Base-by-base conservation (phyloP, 2,888 invertebrate species). In the Eilema sororculum region DNA sequence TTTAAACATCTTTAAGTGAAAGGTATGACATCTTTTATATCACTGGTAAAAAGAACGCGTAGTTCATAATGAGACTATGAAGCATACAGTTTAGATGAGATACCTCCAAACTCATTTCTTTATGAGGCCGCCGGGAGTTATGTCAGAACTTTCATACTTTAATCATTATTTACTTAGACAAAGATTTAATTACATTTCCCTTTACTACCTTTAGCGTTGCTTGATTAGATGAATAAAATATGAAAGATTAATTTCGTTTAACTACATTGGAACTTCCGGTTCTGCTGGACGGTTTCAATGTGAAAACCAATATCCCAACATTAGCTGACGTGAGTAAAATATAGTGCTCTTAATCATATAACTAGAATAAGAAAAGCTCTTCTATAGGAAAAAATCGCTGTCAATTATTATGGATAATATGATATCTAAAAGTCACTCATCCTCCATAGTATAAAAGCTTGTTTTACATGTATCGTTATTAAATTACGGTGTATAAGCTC, bases 91-190 rank as follows among this genome's bases (percentile, higher is more conserved):
- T 62, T 65, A 68, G 37, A 30, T 71, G 72, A 73, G 69, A 75
- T 72, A 76, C 75, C 77, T 76, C 63, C 69, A 74, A 83, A 81
- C 74, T 83, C 77, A 81, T 83, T 81, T 83, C 79, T 74, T 81
- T 67, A 81, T 72, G 79, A 78, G 81, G 69, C 81, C 83, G 75
- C 67, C 73, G 81, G 81, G 81, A 81, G 79, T 77, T 74, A 83
- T 74, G 73, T 76, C 75, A 70, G 68, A 81, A 81, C 75, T 81
- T 81, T 68, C 71, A 69, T 68, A 75, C 72, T 78, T 80, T 67
- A 62, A 70, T 83, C 74, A 81, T 78, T 75, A 81, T 74, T 72
- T 72, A 78, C 81, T 77, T 75, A 77, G 62, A 67, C 69, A 64
- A 72, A 69, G 79, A 80, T 83, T 77, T 81, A 74, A 77, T 81